A percentile compares a stretch with the other conserved stretches of the same genome.
phyloP scores from a whole-genome alignment of 1,140 invertebrate genomes.

The Drosophila sturtevanti region DNA sequence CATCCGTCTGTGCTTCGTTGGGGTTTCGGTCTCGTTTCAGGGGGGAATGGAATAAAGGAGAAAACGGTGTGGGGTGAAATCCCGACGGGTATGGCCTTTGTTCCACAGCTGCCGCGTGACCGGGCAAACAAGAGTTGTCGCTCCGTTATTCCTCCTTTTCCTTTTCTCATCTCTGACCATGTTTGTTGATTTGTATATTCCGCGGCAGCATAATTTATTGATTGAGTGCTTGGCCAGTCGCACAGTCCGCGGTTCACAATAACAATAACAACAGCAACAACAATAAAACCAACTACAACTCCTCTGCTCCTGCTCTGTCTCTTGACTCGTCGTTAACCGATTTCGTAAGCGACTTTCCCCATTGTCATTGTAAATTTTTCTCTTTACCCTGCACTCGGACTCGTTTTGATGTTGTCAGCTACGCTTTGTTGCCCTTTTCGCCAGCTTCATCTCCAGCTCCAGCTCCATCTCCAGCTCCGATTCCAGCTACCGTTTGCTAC shows the following conservation, averaged over 20 bases:
- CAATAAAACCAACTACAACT: too few relatives aligned
- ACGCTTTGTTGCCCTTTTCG: slow-evolving; percentile 78
- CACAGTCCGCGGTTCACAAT: slow-evolving; percentile 28
- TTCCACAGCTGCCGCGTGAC: slow-evolving; percentile 73
- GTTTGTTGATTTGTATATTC: slow-evolving; percentile 76
- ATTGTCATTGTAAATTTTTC: slow-evolving; percentile 69
- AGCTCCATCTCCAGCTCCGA: background rate
- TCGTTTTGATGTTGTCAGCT: slow-evolving; percentile 76
- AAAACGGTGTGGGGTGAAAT: background rate
- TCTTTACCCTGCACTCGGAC: slow-evolving; percentile 7
- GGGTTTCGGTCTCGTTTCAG: slow-evolving; percentile 22
- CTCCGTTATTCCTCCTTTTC: background rate
- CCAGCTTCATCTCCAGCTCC: slow-evolving; percentile 42
- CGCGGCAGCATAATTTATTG: slow-evolving; percentile 79
- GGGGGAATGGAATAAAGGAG: background rate
- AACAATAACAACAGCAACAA: slow-evolving; percentile 22
- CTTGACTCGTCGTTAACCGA: slow-evolving; percentile 14
- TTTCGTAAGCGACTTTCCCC: slow-evolving; percentile 52
- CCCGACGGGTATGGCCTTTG: slow-evolving; percentile 56
- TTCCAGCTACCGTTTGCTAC: too few relatives aligned
- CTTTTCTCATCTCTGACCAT: slow-evolving; percentile 21
- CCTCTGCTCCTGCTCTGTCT: background rate
- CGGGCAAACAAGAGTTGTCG: slow-evolving; percentile 59
- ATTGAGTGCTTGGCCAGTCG: slow-evolving; percentile 72
- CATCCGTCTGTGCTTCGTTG: slow-evolving; percentile 70